phyloP scores from a whole-genome alignment of 2,113 vertebrate species.

The Apistogramma diplotaenia region DNA sequence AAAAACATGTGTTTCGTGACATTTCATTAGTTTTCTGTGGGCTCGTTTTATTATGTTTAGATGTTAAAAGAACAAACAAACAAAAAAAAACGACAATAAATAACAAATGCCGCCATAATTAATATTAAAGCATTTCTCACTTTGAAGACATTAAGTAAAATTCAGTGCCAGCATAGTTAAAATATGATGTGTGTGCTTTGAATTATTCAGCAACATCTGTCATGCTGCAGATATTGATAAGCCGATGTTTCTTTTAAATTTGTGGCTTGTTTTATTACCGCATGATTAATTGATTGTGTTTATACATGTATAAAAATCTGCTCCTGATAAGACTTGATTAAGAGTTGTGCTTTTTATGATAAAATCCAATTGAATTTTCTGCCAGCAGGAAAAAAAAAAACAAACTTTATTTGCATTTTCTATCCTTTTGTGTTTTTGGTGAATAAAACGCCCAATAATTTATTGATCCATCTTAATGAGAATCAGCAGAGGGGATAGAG shows the following conservation, averaged over 20 bases:
- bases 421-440: not conserved
- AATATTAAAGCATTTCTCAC: not conserved
- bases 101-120: not conserved
- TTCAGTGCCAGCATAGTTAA: not conserved
- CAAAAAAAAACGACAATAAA: not conserved
- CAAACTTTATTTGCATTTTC: not conserved
- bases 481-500: not conserved
- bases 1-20: not conserved
- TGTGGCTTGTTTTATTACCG: not conserved
- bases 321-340: not conserved
- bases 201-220: constrained; percentile 29
- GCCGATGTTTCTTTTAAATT: not conserved
- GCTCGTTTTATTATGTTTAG: not conserved
- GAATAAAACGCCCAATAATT: not conserved
- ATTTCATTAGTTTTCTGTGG: not conserved
- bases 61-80: no score
- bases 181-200: not conserved
- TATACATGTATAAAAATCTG: not conserved
- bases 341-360: not conserved
- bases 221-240: constrained; percentile 9
- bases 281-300: not conserved
- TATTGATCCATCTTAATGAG: constrained; percentile 48
- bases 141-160: not conserved
- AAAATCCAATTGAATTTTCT: not conserved
- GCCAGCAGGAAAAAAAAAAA: not conserved